Conservation (phyloP, 2,888 invertebrate genomes). For the Gastracanthus pulcherrimus region DNA sequence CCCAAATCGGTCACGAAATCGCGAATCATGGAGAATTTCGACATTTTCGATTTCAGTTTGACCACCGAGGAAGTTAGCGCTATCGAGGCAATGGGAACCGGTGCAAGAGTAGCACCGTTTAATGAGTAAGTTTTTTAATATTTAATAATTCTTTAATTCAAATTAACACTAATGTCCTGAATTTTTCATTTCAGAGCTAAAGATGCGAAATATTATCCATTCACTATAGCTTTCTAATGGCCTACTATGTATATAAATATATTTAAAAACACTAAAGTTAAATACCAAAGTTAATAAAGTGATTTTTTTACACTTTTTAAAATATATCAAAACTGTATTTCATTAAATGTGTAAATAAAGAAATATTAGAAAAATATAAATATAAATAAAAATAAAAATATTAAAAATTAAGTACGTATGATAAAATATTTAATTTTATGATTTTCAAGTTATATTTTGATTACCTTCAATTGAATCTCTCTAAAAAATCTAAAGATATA, state of each 20-base stretch:
- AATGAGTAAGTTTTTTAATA: slow-evolving; percentile 78
- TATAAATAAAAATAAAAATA: background rate
- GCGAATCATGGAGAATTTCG: slow-evolving; percentile 82
- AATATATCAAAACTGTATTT: background rate
- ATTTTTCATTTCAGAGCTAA: slow-evolving; percentile 64
- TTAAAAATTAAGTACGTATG: background rate
- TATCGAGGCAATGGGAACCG: slow-evolving; percentile 79
- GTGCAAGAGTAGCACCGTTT: slow-evolving; percentile 83
- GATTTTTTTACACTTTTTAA: slow-evolving; percentile 5
- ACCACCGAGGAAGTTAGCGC: slow-evolving; percentile 78
- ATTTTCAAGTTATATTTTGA: too few relatives aligned
- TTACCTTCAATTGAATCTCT: too few relatives aligned
- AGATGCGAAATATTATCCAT: slow-evolving; percentile 68
- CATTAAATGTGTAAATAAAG: background rate
- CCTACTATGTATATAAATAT: background rate
- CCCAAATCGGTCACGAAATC: slow-evolving; percentile 83
- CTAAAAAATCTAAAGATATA: too few relatives aligned
- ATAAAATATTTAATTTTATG: background rate
- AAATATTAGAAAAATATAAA: background rate
- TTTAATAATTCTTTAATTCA: background rate
- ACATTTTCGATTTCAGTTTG: slow-evolving; percentile 83
- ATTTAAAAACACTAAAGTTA: background rate
- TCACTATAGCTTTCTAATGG: slow-evolving; percentile 20
- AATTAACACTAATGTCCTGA: background rate
- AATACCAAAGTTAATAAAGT: background rate